Evolutionary conservation across 2,113 vertebrate species (phyloP), one percentile per base, ranked within the genome.

Genomic region (Heterotis niloticus): DNA sequence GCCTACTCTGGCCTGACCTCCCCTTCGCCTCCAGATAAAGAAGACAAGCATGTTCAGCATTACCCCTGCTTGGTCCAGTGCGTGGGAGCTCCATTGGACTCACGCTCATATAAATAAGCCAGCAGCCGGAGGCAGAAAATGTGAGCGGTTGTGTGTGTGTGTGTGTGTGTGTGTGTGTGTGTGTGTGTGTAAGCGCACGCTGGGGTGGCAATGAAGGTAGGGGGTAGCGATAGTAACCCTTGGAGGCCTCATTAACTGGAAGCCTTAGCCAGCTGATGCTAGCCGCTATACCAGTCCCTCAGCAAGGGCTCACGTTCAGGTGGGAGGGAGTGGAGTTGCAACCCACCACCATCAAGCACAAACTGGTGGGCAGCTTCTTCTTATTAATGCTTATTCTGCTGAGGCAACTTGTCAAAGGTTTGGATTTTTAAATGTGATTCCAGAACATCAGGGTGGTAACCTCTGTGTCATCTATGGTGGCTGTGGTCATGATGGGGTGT

Each of bases 201-300:
- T 44, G 51, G 20, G 64, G 76, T 72, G 65, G 75, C 65, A 74
- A 75, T 85, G 78, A 52, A 76, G 85, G 86, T 81, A 83, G 78
- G 51, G 70, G 85, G 83, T 80, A 84, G 83, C 87, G 52, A 69
- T 78, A 76, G 17, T 67, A 80, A 83, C 89, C 93, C 89, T 89
- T 75, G 0, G 92, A 94, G 93, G 92, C 83, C 90, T 96, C 92
- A 92, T 93, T 94, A 94, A 90, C 23, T 12, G 85, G 81, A 86
- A 90, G 80, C 87, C 80, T 88, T 89, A 81, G 88, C 86, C 76
- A 62, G 28, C 87, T 85, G 78, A 62, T 87, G 88, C 88, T 64
- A 72, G 86, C 16, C 62, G 67, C 79, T 64, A 84, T 82, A 83
- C 17, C 73, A 78, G 65, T n/a, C 76, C 84, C 9, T 44, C 23